Evolutionary conservation across 2,113 vertebrate genomes (phyloP).

Genomic region (Paradoxurus hermaphroditus): DNA sequence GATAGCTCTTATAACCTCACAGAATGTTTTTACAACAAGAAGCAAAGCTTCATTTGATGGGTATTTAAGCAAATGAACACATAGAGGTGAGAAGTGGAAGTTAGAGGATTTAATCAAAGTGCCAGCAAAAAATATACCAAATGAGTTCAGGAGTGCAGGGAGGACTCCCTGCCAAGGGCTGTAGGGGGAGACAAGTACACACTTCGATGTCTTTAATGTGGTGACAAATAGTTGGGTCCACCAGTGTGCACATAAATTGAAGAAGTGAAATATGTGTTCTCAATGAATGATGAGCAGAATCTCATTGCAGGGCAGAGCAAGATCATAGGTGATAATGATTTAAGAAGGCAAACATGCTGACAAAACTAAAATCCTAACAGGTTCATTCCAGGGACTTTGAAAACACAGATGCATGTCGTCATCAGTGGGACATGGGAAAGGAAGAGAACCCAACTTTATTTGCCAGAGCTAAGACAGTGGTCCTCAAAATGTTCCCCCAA

Average conservation of each 20-base stretch:
- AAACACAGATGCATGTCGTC: neutral
- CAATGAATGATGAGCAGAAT: neutral
- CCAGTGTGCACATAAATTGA: neutral
- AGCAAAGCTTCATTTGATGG: neutral
- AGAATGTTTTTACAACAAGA: neutral
- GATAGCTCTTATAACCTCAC: neutral
- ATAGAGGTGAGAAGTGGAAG: neutral
- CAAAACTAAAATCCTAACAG: neutral
- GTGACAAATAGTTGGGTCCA: neutral
- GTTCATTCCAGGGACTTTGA: neutral
- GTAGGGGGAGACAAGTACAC: fast-evolving
- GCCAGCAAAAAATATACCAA: neutral
- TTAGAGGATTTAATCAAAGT: fast-evolving
- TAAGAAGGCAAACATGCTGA: neutral
- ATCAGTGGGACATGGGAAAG: no score
- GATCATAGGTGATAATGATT: neutral
- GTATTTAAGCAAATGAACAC: neutral
- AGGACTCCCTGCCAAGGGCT: neutral
- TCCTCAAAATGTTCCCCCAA: neutral
- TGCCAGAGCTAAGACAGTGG: neutral
- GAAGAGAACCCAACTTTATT: no score
- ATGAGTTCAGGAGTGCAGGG: fast-evolving
- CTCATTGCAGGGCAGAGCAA: neutral
- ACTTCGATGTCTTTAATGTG: no score
- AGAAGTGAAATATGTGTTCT: neutral